A percentile compares a stretch with the other conserved stretches of the same genome.
phyloP scores from a whole-genome alignment of 2,113 vertebrate species.

The Percina caprodes region DNA sequence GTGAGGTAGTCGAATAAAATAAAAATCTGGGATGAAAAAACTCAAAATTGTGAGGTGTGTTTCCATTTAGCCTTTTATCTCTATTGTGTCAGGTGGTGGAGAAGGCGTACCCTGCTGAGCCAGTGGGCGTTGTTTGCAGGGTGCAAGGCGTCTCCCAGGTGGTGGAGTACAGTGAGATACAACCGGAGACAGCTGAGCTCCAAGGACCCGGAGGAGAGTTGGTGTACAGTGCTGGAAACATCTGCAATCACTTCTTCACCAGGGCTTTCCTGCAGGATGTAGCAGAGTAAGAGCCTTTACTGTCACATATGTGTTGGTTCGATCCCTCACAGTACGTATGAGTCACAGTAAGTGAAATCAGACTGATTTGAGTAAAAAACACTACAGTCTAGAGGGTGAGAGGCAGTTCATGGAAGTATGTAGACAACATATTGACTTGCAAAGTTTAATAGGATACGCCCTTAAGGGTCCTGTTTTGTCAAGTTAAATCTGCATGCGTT shows the following conservation, averaged over 20 bases:
- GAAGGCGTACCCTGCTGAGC: slow-evolving; percentile 89
- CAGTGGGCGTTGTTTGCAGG: slow-evolving; percentile 93
- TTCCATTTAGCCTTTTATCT: background rate
- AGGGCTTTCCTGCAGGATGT: slow-evolving; percentile 87
- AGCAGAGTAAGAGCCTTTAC: slow-evolving; percentile 82
- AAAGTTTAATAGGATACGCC: background rate
- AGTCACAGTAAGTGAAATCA: background rate
- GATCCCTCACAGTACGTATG: background rate
- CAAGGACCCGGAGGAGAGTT: slow-evolving; percentile 80
- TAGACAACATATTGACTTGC: background rate
- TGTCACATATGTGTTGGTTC: background rate
- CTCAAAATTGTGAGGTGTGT: background rate
- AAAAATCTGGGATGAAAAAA: background rate
- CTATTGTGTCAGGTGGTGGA: slow-evolving; percentile 89
- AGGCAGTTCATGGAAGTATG: background rate
- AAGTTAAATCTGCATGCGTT: no score
- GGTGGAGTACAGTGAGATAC: slow-evolving; percentile 96
- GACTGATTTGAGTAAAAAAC: background rate
- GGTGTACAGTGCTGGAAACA: slow-evolving; percentile 89
- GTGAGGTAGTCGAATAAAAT: background rate
- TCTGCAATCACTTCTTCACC: slow-evolving; percentile 97
- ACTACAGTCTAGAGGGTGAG: background rate
- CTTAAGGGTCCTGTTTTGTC: no score
- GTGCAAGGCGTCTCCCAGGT: slow-evolving; percentile 90
- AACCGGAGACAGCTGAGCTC: slow-evolving; percentile 78